Evolutionary conservation across 2,113 vertebrate species (phyloP).

Genomic region (Toxostoma redivivum): DNA sequence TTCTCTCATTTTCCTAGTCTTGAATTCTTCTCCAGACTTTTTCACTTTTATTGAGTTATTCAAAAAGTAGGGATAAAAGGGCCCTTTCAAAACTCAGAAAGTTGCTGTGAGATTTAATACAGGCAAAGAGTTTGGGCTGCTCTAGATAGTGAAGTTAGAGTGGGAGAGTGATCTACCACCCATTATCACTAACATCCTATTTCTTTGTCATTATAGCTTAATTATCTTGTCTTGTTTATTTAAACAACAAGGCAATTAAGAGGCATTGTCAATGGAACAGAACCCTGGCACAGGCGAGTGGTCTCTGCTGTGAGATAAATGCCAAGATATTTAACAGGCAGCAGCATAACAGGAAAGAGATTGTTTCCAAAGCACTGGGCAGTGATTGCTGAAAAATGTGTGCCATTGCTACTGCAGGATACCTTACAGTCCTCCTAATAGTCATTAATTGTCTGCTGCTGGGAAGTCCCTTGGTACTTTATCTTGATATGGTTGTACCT

Average conservation of each 20-base stretch:
- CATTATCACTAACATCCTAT: conserved; percentile 32
- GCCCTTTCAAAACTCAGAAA: background rate
- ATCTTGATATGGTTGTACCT: background rate
- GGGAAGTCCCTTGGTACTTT: background rate
- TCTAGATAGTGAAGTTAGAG: background rate
- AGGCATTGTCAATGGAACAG: conserved; percentile 63
- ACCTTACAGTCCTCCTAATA: background rate
- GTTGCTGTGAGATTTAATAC: background rate
- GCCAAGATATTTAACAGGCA: conserved; percentile 58
- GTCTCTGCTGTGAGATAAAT: conserved; percentile 63
- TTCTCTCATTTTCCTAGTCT: background rate
- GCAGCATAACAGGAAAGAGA: conserved; percentile 3
- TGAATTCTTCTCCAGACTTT: background rate
- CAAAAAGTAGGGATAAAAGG: background rate
- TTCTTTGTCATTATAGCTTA: conserved; percentile 63
- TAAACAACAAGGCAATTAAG: conserved; percentile 68
- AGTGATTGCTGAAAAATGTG: background rate
- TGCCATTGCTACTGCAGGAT: background rate
- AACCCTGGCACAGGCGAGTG: conserved; percentile 29
- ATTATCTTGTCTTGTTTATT: conserved; percentile 68
- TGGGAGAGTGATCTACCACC: background rate
- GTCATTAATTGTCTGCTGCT: background rate
- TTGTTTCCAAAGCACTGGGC: conserved; percentile 41
- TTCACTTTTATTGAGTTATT: background rate
- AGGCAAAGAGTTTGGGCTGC: background rate